Conservation (phyloP, 2,888 invertebrate species). For the Chydorus sphaericus region DNA sequence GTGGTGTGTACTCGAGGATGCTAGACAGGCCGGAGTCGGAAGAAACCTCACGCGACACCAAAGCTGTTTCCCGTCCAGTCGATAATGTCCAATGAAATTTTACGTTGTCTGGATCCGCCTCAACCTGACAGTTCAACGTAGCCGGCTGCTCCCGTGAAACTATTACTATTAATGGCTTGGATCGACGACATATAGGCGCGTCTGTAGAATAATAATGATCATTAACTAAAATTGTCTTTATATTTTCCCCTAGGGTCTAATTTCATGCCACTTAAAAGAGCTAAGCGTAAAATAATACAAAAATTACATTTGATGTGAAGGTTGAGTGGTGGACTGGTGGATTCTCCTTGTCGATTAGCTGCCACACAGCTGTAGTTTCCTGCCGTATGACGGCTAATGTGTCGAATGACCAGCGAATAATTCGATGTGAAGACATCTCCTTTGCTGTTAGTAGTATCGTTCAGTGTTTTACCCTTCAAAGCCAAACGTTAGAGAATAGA, state of each 20-base stretch:
- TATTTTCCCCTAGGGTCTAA: background rate
- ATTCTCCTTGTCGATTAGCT: constrained; percentile 82
- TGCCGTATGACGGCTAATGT: constrained; percentile 61
- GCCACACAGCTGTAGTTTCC: constrained; percentile 80
- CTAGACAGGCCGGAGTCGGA: constrained; percentile 31
- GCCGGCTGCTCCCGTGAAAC: constrained; percentile 68
- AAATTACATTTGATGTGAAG: constrained; percentile 84
- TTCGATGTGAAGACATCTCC: constrained; percentile 76
- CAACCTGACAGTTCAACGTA: constrained; percentile 65
- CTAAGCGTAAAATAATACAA: background rate
- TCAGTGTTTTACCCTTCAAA: constrained; percentile 43
- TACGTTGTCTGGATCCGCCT: constrained; percentile 66
- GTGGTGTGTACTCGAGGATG: constrained; percentile 59
- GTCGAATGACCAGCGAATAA: constrained; percentile 64
- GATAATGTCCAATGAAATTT: constrained; percentile 80
- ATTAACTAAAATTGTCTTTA: background rate
- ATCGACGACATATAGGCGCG: constrained; percentile 52
- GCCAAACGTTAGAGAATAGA: background rate
- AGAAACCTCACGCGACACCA: constrained; percentile 34
- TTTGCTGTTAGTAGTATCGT: constrained; percentile 35
- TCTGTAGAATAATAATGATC: constrained; percentile 42
- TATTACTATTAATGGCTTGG: constrained; percentile 31
- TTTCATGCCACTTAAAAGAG: background rate
- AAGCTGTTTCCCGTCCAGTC: constrained; percentile 66
- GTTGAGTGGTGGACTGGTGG: constrained; percentile 61